Percentiles rank a stretch among this genome's conserved stretches.
phyloP scores from a whole-genome alignment of 2,113 vertebrate genomes.

The Tympanuchus pallidicinctus region DNA sequence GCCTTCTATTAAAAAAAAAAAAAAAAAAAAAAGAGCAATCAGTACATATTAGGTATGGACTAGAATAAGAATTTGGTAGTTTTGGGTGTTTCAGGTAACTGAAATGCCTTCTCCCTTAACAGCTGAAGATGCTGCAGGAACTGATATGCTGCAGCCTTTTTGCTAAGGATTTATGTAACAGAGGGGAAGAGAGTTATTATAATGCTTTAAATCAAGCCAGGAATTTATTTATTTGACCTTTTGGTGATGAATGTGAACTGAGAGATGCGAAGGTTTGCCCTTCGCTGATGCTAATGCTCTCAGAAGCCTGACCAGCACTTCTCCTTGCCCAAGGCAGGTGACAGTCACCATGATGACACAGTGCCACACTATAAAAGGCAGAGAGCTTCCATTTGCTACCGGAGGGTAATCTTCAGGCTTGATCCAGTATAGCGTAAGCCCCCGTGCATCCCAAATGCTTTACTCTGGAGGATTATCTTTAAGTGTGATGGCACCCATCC shows the following conservation, averaged over 20 bases:
- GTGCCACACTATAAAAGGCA: background rate
- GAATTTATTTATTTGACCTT: conserved; percentile 39
- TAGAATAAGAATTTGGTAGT: background rate
- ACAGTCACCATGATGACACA: background rate
- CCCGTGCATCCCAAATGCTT: background rate
- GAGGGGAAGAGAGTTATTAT: background rate
- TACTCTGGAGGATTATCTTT: background rate
- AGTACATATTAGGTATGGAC: background rate
- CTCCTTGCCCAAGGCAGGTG: conserved; percentile 46
- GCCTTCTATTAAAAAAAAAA: no score
- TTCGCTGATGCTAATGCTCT: conserved; percentile 12
- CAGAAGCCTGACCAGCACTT: background rate
- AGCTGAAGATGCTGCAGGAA: background rate
- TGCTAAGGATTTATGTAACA: background rate
- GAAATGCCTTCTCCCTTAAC: background rate
- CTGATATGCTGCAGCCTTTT: background rate
- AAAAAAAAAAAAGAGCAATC: background rate
- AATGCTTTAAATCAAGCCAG: background rate
- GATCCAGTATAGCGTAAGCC: background rate
- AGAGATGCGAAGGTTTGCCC: conserved; percentile 13
- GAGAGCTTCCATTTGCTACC: background rate
- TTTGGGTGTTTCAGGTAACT: background rate
- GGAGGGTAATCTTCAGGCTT: background rate
- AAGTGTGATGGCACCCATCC: background rate
- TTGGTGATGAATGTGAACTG: conserved; percentile 61